Conservation (phyloP, 2,797 vertebrate genomes). For the Schizopygopsis pylzovi region DNA sequence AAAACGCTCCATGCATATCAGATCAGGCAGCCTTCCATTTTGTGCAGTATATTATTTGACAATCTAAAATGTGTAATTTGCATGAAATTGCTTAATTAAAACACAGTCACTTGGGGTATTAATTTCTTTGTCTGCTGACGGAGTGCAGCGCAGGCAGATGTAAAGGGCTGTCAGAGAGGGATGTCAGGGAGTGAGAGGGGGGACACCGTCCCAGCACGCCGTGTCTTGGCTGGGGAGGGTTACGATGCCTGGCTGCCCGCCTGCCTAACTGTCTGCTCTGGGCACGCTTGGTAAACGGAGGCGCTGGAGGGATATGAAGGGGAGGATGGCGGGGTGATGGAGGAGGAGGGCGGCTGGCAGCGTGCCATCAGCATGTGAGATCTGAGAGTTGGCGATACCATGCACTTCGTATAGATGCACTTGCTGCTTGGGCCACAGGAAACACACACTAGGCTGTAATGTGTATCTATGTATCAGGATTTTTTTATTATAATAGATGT, state of each 20-base stretch:
- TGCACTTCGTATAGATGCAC: conserved; percentile 54
- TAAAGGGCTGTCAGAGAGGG: conserved; percentile 99
- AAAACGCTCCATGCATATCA: conserved; percentile 99
- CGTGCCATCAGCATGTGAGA: conserved; percentile 65
- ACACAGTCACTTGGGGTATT: conserved; percentile 99
- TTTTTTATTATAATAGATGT: neutral
- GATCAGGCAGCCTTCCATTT: conserved; percentile 99
- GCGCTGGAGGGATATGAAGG: conserved; percentile 62
- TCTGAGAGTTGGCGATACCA: conserved; percentile 61
- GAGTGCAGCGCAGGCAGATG: conserved; percentile 96
- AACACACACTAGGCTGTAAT: neutral
- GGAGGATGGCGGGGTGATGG: conserved; percentile 10
- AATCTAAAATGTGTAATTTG: conserved; percentile 99
- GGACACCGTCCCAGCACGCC: conserved; percentile 55
- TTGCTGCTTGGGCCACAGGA: neutral
- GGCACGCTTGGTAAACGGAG: conserved; percentile 88
- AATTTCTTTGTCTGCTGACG: conserved; percentile 99
- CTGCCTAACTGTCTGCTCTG: conserved; percentile 94
- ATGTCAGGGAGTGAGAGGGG: conserved; percentile 90
- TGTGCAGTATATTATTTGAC: conserved; percentile 99
- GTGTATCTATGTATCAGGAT: neutral
- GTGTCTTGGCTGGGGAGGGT: conserved; percentile 78
- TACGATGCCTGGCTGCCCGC: conserved; percentile 91
- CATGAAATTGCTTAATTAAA: conserved; percentile 99
- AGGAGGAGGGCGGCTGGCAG: conserved; percentile 63